Percentiles rank a stretch among this genome's conserved stretches.
phyloP scores from a whole-genome alignment of 2,113 vertebrate genomes.

The Canis aureus region DNA sequence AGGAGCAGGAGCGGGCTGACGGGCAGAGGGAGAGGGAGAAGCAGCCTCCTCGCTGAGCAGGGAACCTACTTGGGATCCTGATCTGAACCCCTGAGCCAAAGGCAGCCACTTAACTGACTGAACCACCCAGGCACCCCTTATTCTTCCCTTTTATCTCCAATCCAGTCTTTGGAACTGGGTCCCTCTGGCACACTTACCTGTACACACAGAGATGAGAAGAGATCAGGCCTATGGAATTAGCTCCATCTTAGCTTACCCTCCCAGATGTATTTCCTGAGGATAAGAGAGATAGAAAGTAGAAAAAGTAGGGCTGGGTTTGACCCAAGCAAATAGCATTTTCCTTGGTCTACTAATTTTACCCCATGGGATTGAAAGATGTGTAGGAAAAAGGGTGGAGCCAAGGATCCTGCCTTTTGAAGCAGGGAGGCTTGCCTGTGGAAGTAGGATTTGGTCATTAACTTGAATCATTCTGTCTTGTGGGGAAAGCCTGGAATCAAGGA shows the following conservation, averaged over 20 bases:
- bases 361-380: accelerated
- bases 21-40: too few species aligned
- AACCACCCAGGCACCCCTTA: too few species aligned
- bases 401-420: background rate
- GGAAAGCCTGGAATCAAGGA: too few species aligned
- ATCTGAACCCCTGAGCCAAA: too few species aligned
- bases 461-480: background rate
- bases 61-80: too few species aligned
- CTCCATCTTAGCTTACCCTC: background rate
- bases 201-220: background rate
- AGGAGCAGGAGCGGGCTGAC: too few species aligned
- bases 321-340: background rate
- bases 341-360: background rate
- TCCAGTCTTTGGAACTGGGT: background rate
- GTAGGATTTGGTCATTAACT: too few species aligned
- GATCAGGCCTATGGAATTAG: background rate
- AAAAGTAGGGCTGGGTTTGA: background rate
- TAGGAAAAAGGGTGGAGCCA: accelerated
- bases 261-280: background rate
- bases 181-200: background rate
- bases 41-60: too few species aligned
- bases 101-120: too few species aligned
- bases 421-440: too few species aligned
- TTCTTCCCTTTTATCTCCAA: accelerated
- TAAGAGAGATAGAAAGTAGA: background rate